Percentiles rank a stretch among this genome's conserved stretches.
Evolutionary conservation across 2,797 vertebrate species (phyloP).

Genomic region (Leptatherina wallacei): DNA sequence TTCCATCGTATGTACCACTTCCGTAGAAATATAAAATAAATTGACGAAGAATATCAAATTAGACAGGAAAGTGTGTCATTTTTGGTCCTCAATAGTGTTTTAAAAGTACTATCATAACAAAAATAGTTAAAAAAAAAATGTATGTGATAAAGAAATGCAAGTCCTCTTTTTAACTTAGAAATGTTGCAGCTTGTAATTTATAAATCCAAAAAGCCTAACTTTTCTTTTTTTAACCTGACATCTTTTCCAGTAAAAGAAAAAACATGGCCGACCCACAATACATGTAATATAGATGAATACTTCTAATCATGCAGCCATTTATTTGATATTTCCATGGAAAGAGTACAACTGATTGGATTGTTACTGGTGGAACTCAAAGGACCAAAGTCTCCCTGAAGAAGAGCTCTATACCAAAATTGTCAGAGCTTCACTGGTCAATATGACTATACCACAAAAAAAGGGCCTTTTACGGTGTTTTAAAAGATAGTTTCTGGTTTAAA

Average conservation of each 20-base stretch:
- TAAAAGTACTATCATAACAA: too few species aligned
- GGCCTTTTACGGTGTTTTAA: neutral
- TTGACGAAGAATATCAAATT: too few species aligned
- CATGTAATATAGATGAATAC: neutral
- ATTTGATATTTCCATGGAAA: neutral
- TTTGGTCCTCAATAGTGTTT: too few species aligned
- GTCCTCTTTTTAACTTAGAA: neutral
- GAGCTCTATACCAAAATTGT: neutral
- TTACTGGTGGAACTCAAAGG: neutral
- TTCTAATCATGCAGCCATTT: neutral
- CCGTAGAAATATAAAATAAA: too few species aligned
- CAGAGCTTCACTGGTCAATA: neutral
- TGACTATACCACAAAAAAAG: neutral
- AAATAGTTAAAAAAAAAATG: neutral
- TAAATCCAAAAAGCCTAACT: too few species aligned
- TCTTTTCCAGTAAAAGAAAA: too few species aligned
- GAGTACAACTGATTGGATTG: neutral
- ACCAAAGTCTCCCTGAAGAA: neutral
- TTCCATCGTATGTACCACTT: too few species aligned
- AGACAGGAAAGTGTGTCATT: too few species aligned
- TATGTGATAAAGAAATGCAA: neutral
- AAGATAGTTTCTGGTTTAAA: neutral
- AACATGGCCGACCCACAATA: neutral
- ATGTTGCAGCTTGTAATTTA: neutral
- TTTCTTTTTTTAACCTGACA: too few species aligned